Conservation (phyloP, 2,888 invertebrate species). For the Nebria brevicollis region DNA sequence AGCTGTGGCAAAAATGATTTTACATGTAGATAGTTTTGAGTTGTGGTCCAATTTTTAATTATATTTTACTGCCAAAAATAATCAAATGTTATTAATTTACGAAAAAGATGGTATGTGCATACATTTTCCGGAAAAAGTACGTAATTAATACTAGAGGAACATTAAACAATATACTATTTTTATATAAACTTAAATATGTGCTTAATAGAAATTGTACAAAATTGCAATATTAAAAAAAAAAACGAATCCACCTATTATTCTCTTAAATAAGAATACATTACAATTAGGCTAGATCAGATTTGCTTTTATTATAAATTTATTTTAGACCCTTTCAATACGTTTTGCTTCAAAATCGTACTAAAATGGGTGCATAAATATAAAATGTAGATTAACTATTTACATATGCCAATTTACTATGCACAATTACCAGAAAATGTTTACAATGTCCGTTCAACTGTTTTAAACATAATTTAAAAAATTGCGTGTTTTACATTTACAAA, state of each 20-base stretch:
- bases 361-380: conserved; percentile 9
- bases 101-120: neutral
- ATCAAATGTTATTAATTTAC: conserved; percentile 11
- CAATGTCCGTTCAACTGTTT: neutral
- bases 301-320: neutral
- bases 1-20: neutral
- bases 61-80: conserved; percentile 40
- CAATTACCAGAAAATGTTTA: neutral
- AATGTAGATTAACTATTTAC: conserved; percentile 4
- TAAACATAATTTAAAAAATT: conserved; percentile 12
- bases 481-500: conserved; percentile 18
- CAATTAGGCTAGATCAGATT: neutral
- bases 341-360: neutral
- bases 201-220: conserved; percentile 3
- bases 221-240: conserved; percentile 10
- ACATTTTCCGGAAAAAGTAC: neutral
- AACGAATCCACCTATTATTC: neutral
- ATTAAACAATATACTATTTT: neutral
- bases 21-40: conserved; percentile 18
- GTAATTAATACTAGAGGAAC: neutral
- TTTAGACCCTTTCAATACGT: neutral
- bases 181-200: neutral
- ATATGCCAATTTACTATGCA: conserved; percentile 6
- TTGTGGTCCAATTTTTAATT: conserved; percentile 45
- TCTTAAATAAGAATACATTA: conserved; percentile 6